Base-by-base conservation (phyloP, 2,888 invertebrate species). In the Oscheius onirici region DNA sequence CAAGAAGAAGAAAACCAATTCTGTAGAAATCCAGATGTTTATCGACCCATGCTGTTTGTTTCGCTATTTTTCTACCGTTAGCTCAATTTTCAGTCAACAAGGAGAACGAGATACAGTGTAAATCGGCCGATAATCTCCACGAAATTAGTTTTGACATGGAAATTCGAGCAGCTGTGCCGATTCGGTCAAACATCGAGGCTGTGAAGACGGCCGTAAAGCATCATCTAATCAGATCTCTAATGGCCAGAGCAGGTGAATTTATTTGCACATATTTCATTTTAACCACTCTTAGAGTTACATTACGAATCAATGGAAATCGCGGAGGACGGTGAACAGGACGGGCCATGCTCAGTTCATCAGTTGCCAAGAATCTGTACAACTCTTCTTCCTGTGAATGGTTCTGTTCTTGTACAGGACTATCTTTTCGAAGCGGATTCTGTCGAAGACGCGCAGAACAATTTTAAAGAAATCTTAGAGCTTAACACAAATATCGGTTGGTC, bases 271-370 rank as follows among this genome's bases (percentile, higher is more conserved):
- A 44, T 61, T n/a, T 15, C 20, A 8, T 24, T 40, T 17, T 34
- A 10, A 13, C 17, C 17, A 11, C 11, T 65, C 74, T 24, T 69
- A 78, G 79, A 77, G 49, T 78, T 81, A 6, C 81, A 81, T 69
- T 81, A 80, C 54, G 81, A 81, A 68, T 80, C 80, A 24, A 81
- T 81, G 81, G 81, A 80, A 65, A 58, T 80, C 1, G 76, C 75
- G 11, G 78, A 79, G 44, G 73, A 77, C 11, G 71, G 58, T 1
- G 44, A 60, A 40, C 61, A 55, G 66, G 51, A 49, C 51, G 52
- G 52, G 52, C 69, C 69, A 10, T 73, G 73, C 26, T 54, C 73
- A 2, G 77, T 79, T 34, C 79, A 79, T 63, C 79, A 79, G 57
- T 26, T 79, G 44, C 79, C 79, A 11, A 66, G 79, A 20, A 76